Base-by-base conservation (phyloP, 2,888 invertebrate genomes). In the Desoria tigrina region DNA sequence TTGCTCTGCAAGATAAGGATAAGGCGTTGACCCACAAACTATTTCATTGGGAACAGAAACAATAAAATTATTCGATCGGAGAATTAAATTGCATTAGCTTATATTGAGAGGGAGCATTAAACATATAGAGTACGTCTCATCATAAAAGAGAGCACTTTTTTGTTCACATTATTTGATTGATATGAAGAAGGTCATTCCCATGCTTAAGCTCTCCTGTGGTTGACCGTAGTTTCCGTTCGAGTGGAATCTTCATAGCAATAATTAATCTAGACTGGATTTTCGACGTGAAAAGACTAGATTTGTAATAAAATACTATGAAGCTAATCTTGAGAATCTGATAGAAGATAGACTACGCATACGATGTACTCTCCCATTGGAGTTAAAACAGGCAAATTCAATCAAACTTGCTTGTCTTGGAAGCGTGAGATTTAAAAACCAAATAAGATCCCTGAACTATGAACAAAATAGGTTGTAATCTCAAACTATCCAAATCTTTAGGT, bases 101-200 rank as follows among this genome's bases (percentile, higher is more conserved):
- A 45, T 45, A n/a, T n/a, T n/a, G n/a, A n/a, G n/a, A n/a, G n/a
- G n/a, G n/a, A n/a, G n/a, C n/a, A n/a, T n/a, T n/a, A 11, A 32
- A 32, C 32, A 32, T 32, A 32, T 7, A n/a, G n/a, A n/a, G n/a
- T n/a, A 32, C 32, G 32, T 11, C 32, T 32, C 32, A 32, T 32
- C 4, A 32, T 32, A 7, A 32, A 32, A 32, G 6, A 32, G 6
- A 7, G 6, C 6, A 32, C 6, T 32, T 32, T 32, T 32, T 32
- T 32, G 32, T 45, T 45, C 45, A 21, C 45, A 18, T 16, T 45
- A 6, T 16, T 11, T 6, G 16, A 21, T 18, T 45, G 16, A 16
- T 45, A 45, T 21, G n/a, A 55, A 55, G 55, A 55, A 55, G 55
- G 55, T 55, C 55, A 55, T 55, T 55, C 55, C 55, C 55, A 55